These are phyloP conservation scores for Drosophila carrolli DNA, from an alignment of 1,140 invertebrate genomes.

Conservation along the genomic window DNA sequence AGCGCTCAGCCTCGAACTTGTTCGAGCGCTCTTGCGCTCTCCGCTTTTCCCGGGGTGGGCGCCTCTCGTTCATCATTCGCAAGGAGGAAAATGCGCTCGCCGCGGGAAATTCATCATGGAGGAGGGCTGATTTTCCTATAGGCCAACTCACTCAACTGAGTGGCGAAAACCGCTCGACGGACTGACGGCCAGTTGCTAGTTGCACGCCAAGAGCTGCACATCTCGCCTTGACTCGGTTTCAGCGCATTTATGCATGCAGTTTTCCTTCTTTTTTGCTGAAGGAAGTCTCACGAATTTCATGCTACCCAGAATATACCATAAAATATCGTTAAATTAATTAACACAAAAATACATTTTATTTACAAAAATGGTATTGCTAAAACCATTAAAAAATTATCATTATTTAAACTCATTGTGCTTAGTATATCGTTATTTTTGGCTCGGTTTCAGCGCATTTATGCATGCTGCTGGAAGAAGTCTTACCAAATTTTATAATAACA, in stretches of 20 bases:
- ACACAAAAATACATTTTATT: too few species aligned
- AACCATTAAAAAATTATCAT: too few species aligned
- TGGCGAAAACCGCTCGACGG: conserved; percentile 20
- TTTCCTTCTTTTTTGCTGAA: conserved; percentile 4
- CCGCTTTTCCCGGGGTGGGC: conserved; percentile 18
- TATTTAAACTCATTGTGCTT: too few species aligned
- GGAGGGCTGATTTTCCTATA: conserved; percentile 82
- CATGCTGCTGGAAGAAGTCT: background rate
- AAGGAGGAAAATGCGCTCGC: conserved; percentile 59
- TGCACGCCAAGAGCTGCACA: conserved; percentile 44
- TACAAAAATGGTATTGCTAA: too few species aligned
- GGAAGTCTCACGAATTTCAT: background rate
- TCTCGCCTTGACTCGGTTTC: background rate
- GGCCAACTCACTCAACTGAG: conserved; percentile 56
- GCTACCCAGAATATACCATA: background rate
- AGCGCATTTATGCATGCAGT: background rate
- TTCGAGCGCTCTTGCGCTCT: conserved; percentile 29
- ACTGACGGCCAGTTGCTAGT: conserved; percentile 46
- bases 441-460: conserved; percentile 6
- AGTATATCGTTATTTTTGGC: too few species aligned
- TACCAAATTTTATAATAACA: background rate
- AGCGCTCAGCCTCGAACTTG: conserved; percentile 29
- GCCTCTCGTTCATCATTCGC: conserved; percentile 65
- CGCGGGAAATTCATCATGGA: conserved; percentile 80
- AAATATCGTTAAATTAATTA: background rate